phyloP scores from a whole-genome alignment of 2,797 vertebrate species.

The Cheirogaleus major region DNA sequence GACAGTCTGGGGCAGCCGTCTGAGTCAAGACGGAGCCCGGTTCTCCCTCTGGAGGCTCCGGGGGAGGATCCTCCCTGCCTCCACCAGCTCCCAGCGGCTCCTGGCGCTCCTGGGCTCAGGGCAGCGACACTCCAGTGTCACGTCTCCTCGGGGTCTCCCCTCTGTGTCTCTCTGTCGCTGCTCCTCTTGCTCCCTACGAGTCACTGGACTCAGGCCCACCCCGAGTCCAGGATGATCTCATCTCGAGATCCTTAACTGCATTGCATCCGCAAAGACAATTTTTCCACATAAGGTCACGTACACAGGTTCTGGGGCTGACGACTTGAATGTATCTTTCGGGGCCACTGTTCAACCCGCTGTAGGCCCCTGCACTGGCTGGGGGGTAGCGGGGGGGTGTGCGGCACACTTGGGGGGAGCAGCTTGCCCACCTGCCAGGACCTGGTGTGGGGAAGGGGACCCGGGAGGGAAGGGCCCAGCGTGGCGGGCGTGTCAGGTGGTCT shows the following conservation, averaged over 20 bases:
- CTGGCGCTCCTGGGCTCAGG: background rate
- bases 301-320: background rate
- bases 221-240: background rate
- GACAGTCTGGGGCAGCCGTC: background rate
- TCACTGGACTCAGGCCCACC: too few species aligned
- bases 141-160: fast-evolving
- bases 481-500: fast-evolving
- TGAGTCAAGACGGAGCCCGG: background rate
- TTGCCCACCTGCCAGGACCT: background rate
- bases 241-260: background rate
- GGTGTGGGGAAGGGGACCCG: background rate
- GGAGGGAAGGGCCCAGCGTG: background rate
- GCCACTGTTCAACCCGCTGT: background rate
- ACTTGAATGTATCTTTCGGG: background rate
- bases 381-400: background rate
- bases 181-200: fast-evolving
- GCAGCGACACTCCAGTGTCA: fast-evolving
- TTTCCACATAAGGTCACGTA: background rate
- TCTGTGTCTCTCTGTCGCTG: background rate
- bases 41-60: fast-evolving
- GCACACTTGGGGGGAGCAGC: background rate
- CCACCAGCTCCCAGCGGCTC: fast-evolving
- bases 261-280: background rate
- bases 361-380: too few species aligned
- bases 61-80: background rate